Evolutionary conservation across 2,113 vertebrate species (phyloP).

Genomic region (Protobothrops mucrosquamatus): DNA sequence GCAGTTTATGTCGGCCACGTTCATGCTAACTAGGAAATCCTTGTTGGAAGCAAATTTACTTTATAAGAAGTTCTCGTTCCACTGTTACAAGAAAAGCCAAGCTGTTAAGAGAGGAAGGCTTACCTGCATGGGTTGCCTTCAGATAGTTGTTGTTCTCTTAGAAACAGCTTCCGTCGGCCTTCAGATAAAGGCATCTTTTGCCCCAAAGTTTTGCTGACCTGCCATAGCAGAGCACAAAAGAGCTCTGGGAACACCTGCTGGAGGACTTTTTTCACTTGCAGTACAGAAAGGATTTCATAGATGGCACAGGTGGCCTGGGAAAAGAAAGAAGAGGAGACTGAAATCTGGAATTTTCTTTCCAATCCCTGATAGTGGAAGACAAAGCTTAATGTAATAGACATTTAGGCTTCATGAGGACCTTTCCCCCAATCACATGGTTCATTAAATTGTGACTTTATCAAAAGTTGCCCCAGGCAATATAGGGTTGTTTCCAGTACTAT

Average conservation of each 20-base stretch:
- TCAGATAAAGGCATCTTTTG: slow-evolving; percentile 1
- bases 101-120: too few relatives aligned
- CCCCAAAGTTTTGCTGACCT: slow-evolving; percentile 24
- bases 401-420: neutral
- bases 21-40: neutral
- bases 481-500: neutral
- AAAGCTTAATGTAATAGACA: neutral
- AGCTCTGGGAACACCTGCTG: neutral
- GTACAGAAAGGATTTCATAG: slow-evolving; percentile 11
- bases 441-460: neutral
- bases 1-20: neutral
- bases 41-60: neutral
- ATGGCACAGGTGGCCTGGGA: slow-evolving; percentile 15
- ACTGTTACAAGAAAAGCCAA: neutral
- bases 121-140: slow-evolving; percentile 26
- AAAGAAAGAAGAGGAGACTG: neutral
- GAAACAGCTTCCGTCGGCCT: slow-evolving; percentile 8
- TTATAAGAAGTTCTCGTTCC: neutral
- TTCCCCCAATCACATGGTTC: neutral
- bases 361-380: neutral
- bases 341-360: neutral
- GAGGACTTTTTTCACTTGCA: neutral
- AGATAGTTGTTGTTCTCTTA: neutral
- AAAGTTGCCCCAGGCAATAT: neutral
- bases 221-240: slow-evolving; percentile 4